Evolutionary conservation across 2,797 vertebrate species (phyloP).

Genomic region (Enteromius treurensis): DNA sequence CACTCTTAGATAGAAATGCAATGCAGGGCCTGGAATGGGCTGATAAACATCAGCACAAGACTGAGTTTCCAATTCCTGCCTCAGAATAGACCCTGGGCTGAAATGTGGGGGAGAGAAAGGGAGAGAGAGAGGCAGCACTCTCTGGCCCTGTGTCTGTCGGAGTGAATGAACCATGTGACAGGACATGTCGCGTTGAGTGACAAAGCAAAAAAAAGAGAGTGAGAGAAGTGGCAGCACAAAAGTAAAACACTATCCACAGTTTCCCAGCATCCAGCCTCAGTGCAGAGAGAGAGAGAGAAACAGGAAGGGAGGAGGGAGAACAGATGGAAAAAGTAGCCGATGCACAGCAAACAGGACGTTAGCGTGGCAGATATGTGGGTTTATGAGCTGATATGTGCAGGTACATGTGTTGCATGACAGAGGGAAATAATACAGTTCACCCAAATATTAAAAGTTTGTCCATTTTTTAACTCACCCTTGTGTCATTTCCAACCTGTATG

Average conservation of each 20-base stretch:
- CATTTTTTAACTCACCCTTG: neutral
- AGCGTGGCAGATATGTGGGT: neutral
- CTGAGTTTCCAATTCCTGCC: conserved; percentile 42
- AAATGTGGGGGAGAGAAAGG: conserved; percentile 5
- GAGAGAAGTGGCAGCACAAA: conserved; percentile 45
- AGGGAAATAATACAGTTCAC: neutral
- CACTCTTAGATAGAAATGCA: conserved; percentile 39
- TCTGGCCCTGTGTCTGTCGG: conserved; percentile 51
- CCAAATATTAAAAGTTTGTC: neutral
- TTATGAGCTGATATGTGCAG: neutral
- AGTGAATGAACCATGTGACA: conserved; percentile 62
- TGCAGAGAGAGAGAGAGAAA: neutral
- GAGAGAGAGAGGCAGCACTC: conserved; percentile 22
- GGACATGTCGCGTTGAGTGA: conserved; percentile 62
- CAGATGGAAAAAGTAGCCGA: conserved; percentile 41
- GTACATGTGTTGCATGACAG: neutral
- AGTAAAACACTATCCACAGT: conserved; percentile 50
- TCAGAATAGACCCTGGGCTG: conserved; percentile 21
- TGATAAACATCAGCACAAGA: conserved; percentile 48
- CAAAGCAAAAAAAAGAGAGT: conserved; percentile 56
- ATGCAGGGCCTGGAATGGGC: conserved; percentile 21
- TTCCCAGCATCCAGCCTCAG: conserved; percentile 47
- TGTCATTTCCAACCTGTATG: neutral
- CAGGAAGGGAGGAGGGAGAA: conserved; percentile 35
- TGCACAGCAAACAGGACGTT: conserved; percentile 1